Conservation (phyloP, 2,888 invertebrate species). For the Idaea biselata region DNA sequence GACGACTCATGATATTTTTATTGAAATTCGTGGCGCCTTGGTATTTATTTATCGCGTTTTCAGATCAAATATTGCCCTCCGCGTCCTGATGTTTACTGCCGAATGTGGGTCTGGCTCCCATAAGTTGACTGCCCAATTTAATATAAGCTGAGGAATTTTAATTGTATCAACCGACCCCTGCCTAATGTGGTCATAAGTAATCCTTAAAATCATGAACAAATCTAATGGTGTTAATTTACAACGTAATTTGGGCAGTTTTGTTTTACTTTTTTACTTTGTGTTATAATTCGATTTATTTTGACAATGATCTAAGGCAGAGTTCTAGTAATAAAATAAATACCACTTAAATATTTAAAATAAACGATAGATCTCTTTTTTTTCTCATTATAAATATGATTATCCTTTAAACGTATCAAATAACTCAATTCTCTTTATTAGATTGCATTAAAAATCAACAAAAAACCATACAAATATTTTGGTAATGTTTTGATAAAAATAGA, state of each 20-base stretch:
- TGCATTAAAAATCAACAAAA: too few relatives aligned
- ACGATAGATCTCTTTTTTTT: too few relatives aligned
- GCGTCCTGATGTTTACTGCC: conserved; percentile 42
- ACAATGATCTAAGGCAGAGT: neutral
- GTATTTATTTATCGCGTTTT: conserved; percentile 58
- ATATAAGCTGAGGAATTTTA: conserved; percentile 28
- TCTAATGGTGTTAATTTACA: conserved; percentile 27
- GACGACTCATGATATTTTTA: conserved; percentile 53
- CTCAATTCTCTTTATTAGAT: too few relatives aligned
- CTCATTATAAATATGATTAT: too few relatives aligned
- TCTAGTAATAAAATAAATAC: too few relatives aligned
- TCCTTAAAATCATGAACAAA: conserved; percentile 26
- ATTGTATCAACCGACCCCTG: conserved; percentile 19
- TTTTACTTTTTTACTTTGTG: conserved; percentile 5
- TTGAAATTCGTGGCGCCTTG: conserved; percentile 55
- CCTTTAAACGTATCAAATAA: too few relatives aligned
- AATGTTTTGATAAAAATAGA: too few relatives aligned
- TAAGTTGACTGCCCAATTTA: conserved; percentile 35
- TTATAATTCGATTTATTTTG: neutral
- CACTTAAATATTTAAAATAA: too few relatives aligned
- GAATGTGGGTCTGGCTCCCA: conserved; percentile 31
- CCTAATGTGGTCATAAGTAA: conserved; percentile 26
- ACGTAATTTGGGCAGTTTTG: conserved; percentile 18
- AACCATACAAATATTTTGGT: too few relatives aligned
- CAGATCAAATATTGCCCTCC: conserved; percentile 54